These are phyloP conservation scores for Smutsia temminckii DNA, from an alignment of 2,797 vertebrate species.

Conservation along the genomic window DNA sequence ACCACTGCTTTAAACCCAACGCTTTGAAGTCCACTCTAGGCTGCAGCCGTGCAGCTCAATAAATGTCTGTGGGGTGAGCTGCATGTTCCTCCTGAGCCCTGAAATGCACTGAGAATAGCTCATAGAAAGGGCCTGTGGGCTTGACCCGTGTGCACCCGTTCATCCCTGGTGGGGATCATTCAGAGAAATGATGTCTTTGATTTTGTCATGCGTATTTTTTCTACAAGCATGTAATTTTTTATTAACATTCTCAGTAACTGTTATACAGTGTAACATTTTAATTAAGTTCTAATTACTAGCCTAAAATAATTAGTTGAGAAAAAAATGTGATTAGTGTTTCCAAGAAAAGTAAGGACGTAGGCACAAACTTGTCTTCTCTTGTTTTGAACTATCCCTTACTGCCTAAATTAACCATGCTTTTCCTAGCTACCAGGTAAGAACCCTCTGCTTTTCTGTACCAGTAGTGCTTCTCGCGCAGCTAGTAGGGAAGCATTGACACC, in stretches of 20 bases:
- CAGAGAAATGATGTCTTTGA: not conserved
- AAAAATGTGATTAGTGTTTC: slow-evolving; percentile 18
- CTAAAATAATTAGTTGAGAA: slow-evolving; percentile 2
- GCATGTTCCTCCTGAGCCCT: not conserved
- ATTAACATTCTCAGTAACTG: slow-evolving; percentile 26
- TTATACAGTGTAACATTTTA: slow-evolving; percentile 34
- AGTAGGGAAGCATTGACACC: not conserved
- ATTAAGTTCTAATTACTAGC: slow-evolving; percentile 50
- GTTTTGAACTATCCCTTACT: not conserved
- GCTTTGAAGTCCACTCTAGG: not conserved
- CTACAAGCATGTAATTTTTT: not conserved
- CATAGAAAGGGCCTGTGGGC: not conserved
- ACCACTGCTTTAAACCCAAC: not conserved
- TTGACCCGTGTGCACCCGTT: not conserved
- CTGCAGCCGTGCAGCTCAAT: rapidly evolving
- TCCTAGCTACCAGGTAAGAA: not conserved
- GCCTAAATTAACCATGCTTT: not conserved
- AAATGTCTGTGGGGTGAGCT: not conserved
- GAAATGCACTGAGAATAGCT: not conserved
- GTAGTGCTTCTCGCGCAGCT: not conserved
- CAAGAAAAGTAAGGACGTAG: not conserved
- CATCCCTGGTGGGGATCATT: not conserved
- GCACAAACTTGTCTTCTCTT: not conserved
- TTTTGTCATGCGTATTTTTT: not conserved
- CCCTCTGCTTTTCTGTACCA: not conserved